Evolutionary conservation across 2,113 vertebrate species (phyloP).

Genomic region (Sinosuthora webbiana): DNA sequence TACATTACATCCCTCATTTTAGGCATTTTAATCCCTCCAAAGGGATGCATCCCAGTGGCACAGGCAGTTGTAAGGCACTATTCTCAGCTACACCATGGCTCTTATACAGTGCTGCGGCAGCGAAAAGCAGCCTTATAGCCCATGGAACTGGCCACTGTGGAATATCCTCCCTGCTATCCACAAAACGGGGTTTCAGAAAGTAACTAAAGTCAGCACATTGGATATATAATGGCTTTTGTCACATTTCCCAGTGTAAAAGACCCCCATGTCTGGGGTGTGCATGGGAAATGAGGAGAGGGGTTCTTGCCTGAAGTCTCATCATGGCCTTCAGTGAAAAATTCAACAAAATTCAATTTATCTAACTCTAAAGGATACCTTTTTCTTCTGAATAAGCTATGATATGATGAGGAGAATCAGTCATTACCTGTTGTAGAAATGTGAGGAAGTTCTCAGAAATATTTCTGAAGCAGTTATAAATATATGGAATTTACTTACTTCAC

Average conservation of each 20-base stretch:
- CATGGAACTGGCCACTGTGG: conserved; percentile 43
- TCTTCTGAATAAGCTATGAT: neutral
- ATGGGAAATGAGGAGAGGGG: neutral
- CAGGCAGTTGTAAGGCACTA: conserved; percentile 16
- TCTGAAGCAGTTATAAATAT: neutral
- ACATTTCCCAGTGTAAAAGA: neutral
- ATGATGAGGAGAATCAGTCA: neutral
- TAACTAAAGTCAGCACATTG: conserved; percentile 3
- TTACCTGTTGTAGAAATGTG: neutral
- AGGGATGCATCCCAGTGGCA: conserved; percentile 51
- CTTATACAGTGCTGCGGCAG: conserved; percentile 31
- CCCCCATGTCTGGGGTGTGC: neutral
- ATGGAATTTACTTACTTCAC: neutral
- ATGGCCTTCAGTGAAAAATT: neutral
- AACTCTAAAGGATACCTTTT: neutral
- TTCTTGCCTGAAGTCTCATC: neutral
- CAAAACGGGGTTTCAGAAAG: neutral
- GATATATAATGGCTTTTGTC: neutral
- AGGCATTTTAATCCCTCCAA: conserved; percentile 57
- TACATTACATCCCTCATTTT: conserved; percentile 39
- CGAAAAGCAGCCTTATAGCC: conserved; percentile 20
- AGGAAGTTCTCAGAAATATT: neutral
- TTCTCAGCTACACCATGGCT: conserved; percentile 14
- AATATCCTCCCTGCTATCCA: neutral
- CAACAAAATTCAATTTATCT: neutral